These are phyloP conservation scores for Hylyphantes graminicola DNA, from an alignment of 1,140 invertebrate genomes.

Conservation along the genomic window DNA sequence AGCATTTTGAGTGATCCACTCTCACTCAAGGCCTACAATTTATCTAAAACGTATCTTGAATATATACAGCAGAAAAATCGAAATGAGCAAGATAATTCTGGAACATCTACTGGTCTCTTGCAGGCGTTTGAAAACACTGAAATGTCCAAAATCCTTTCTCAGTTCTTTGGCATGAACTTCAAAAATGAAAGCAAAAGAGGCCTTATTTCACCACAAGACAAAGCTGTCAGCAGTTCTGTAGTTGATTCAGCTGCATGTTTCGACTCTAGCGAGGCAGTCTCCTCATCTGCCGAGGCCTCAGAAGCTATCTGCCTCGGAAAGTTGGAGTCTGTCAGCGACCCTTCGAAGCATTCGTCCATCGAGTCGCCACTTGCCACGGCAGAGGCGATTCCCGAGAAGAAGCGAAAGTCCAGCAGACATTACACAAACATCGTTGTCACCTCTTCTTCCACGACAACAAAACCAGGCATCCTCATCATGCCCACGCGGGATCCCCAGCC, in stretches of 20 bases:
- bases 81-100: not conserved
- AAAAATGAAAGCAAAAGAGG: conserved; percentile 18
- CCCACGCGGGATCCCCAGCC: not conserved
- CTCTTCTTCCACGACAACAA: conserved; percentile 4
- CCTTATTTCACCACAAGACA: conserved; percentile 28
- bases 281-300: conserved; percentile 31
- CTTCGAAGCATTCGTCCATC: not conserved
- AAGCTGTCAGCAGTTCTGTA: conserved; percentile 44
- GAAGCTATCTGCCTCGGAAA: not conserved
- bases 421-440: conserved; percentile 1
- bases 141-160: conserved; percentile 15
- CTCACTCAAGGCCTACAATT: conserved; percentile 15
- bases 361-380: not conserved
- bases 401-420: not conserved
- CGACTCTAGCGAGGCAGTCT: conserved; percentile 33
- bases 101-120: not conserved
- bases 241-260: not conserved
- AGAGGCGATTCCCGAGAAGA: conserved; percentile 11
- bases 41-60: conserved; percentile 33
- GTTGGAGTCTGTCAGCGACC: not conserved
- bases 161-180: conserved; percentile 16
- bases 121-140: conserved; percentile 20
- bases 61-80: conserved; percentile 26
- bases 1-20: conserved; percentile 3
- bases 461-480: conserved; percentile 60